These are phyloP conservation scores for Pachyrhynchus sulphureomaculatus DNA, from an alignment of 1,140 invertebrate genomes.

Conservation along the genomic window DNA sequence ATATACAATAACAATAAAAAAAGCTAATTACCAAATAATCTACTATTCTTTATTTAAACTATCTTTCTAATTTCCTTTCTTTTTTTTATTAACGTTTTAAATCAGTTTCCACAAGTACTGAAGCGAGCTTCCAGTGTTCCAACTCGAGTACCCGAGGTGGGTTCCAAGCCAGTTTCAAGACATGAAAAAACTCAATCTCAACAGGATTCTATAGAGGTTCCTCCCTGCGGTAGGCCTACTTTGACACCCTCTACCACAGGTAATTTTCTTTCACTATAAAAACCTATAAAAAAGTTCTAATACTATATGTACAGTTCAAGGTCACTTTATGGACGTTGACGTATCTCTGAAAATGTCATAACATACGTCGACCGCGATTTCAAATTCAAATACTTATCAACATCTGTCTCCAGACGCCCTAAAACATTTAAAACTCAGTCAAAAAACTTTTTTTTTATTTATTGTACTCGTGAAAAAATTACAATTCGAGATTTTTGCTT, in stretches of 20 bases:
- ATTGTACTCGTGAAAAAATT: no score
- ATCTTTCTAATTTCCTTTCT: no score
- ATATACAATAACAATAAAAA: no score
- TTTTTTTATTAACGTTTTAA: slow-evolving; percentile 5
- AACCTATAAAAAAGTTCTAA: background rate
- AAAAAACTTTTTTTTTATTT: no score
- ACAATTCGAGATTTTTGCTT: no score
- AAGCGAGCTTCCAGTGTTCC: slow-evolving; percentile 65
- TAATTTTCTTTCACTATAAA: background rate
- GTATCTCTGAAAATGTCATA: background rate
- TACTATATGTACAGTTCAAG: background rate
- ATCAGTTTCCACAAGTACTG: slow-evolving; percentile 50
- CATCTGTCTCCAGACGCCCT: no score
- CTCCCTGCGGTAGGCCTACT: slow-evolving; percentile 27
- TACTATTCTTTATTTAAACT: no score
- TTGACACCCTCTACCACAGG: slow-evolving; percentile 31
- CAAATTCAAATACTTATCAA: no score
- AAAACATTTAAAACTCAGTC: no score
- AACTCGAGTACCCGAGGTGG: slow-evolving; percentile 54
- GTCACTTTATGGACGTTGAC: background rate
- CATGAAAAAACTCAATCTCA: slow-evolving; percentile 55
- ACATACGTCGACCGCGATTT: no score
- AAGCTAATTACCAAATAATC: no score
- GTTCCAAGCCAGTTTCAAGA: slow-evolving; percentile 43
- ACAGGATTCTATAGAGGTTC: slow-evolving; percentile 54